phyloP scores from a whole-genome alignment of 2,888 invertebrate species.

The Cryptophagus acutangulus region DNA sequence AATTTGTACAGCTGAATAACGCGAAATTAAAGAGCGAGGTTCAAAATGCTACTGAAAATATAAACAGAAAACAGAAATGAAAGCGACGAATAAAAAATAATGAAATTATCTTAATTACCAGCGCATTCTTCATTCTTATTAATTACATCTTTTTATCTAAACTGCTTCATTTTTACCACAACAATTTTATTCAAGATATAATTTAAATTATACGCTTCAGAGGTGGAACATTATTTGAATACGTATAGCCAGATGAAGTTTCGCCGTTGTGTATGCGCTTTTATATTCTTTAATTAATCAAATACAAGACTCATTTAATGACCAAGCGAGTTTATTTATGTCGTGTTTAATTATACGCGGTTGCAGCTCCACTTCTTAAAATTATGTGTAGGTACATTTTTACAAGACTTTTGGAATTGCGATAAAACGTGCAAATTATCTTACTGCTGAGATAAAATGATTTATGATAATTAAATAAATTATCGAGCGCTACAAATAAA shows the following conservation, averaged over 20 bases:
- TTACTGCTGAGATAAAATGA: too few relatives aligned
- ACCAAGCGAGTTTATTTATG: constrained; percentile 6
- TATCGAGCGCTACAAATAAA: too few relatives aligned
- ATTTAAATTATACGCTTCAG: constrained; percentile 1
- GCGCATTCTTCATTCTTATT: constrained; percentile 1
- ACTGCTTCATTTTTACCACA: constrained; percentile 1
- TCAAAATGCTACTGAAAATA: too few relatives aligned
- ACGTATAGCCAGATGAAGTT: constrained; percentile 2
- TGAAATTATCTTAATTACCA: neutral
- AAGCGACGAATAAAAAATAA: neutral
- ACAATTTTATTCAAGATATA: constrained; percentile 1
- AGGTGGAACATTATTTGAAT: neutral
- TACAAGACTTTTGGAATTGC: too few relatives aligned
- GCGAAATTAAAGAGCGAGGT: too few relatives aligned
- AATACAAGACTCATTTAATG: constrained; percentile 7
- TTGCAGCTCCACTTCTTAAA: too few relatives aligned
- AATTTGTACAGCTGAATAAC: too few relatives aligned
- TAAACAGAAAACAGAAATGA: neutral
- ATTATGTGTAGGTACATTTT: too few relatives aligned
- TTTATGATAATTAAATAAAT: too few relatives aligned
- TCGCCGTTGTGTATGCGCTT: too few relatives aligned
- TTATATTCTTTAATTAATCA: constrained; percentile 9
- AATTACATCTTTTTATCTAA: constrained; percentile 1
- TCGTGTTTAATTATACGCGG: constrained; percentile 8
- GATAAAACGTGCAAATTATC: too few relatives aligned